Base-by-base conservation (phyloP, 1,140 invertebrate genomes). In the Colletes gigas region DNA sequence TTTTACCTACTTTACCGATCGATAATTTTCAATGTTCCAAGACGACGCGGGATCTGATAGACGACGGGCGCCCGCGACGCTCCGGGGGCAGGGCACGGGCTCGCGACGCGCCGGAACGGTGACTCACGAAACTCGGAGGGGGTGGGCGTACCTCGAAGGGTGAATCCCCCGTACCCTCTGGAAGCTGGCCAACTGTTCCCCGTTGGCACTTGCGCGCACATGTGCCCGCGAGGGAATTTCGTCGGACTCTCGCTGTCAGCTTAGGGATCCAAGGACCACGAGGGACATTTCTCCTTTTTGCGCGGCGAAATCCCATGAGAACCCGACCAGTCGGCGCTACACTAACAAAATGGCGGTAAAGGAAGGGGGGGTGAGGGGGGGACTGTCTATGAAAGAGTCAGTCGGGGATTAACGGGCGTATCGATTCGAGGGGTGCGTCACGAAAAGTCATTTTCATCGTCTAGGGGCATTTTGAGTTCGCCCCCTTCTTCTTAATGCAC, bases 141-240 rank as follows among this genome's bases (percentile, higher is more conserved):
- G 77, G 77, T 10, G 50, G 10, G 62, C 75, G 71, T 68, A 65
- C 71, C 83, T 84, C 77, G 59, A 81, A 84, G 82, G 83, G 82
- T 76, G 21, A 47, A 67, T 44, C 50, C 30, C 30, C 62, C 52
- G 60, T 63, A 63, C 81, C 77, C 77, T 74, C 30, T 68, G 59
- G 73, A 77, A 72, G 52, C 39, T 57, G 69, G 81, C 85, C 84
- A 87, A 87, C 81, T 86, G 85, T 86, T 86, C 82, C 17, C 75
- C 60, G 60, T 41, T 6, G 65, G 82, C 82, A 89, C 83, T 90
- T 84, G 85, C 52, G 72, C 70, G 72, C 90, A 92, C 88, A 91
- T 91, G 92, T 93, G 90, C 87, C 90, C 92, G 90, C 92, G 85
- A 89, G 91, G 92, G 92, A 92, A 92, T 91, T 91, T 89, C 84